phyloP scores from a whole-genome alignment of 2,113 vertebrate species.

The Petrocephalus microphthalmus region DNA sequence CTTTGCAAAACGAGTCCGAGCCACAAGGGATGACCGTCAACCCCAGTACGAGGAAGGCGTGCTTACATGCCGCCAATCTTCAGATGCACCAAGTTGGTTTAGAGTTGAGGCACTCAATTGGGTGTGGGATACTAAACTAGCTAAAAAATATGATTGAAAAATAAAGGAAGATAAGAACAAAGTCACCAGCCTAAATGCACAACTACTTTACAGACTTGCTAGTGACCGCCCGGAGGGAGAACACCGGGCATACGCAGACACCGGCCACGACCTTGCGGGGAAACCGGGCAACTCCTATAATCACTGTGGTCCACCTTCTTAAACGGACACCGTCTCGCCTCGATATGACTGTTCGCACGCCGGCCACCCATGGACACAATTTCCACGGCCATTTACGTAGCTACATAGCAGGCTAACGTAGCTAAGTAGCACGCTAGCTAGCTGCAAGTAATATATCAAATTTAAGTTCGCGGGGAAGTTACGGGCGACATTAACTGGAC shows the following conservation, averaged over 20 bases:
- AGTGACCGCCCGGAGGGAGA: not conserved
- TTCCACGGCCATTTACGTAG: not conserved
- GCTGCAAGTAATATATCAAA: not conserved
- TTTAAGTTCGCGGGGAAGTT: not conserved
- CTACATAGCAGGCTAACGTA: not conserved
- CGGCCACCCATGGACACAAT: not conserved
- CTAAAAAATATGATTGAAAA: not conserved
- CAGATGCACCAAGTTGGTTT: not conserved
- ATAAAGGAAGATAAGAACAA: not conserved
- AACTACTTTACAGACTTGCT: not conserved
- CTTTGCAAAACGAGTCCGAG: not conserved
- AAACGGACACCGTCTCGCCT: not conserved
- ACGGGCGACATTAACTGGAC: not conserved
- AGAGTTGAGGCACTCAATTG: not conserved
- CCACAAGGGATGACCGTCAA: not conserved
- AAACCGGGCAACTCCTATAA: not conserved
- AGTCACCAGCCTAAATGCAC: not conserved
- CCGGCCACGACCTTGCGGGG: not conserved
- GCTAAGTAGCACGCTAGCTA: slow-evolving; percentile 6
- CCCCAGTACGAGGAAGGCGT: not conserved
- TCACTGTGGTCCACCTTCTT: not conserved
- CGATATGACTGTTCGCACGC: not conserved
- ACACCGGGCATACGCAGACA: not conserved
- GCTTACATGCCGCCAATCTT: not conserved
- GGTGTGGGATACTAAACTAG: not conserved